Conservation (phyloP, 2,797 vertebrate genomes). For the Eospalax fontanierii region DNA sequence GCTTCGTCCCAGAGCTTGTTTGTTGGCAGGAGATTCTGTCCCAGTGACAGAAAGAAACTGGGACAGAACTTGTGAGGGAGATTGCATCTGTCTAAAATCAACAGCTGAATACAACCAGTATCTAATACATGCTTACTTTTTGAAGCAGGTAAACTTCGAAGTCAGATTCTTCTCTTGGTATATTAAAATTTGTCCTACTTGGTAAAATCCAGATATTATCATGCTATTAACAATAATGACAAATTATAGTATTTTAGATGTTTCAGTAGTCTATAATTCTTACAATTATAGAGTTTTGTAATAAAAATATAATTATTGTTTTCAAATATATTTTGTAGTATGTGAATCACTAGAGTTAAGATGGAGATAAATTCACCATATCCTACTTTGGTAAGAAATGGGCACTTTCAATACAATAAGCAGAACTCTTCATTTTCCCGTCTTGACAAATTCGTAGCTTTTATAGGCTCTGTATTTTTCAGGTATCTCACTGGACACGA, state of each 20-base stretch:
- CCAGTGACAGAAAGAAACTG: neutral
- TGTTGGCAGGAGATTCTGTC: neutral
- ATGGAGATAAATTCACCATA: neutral
- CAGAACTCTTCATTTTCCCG: neutral
- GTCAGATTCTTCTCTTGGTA: constrained; percentile 8
- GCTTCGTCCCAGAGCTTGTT: neutral
- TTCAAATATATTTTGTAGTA: neutral
- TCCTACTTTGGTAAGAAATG: neutral
- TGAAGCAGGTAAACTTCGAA: neutral
- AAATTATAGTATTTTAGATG: neutral
- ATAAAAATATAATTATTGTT: neutral
- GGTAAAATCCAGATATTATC: constrained; percentile 37
- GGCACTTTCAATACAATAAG: neutral
- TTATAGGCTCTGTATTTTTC: neutral
- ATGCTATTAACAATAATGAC: neutral
- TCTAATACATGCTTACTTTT: constrained; percentile 65
- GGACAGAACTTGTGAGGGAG: neutral
- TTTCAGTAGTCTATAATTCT: neutral
- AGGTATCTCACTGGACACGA: constrained; percentile 26
- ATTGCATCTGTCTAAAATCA: constrained; percentile 52
- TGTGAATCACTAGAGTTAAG: neutral
- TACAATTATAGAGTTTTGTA: neutral
- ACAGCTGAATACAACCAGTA: constrained; percentile 15
- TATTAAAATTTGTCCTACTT: neutral
- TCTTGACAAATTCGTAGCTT: neutral